Evolutionary conservation across 2,888 invertebrate genomes (phyloP), one percentile per base, ranked within the genome.

Genomic region (Drosophila atripex): DNA sequence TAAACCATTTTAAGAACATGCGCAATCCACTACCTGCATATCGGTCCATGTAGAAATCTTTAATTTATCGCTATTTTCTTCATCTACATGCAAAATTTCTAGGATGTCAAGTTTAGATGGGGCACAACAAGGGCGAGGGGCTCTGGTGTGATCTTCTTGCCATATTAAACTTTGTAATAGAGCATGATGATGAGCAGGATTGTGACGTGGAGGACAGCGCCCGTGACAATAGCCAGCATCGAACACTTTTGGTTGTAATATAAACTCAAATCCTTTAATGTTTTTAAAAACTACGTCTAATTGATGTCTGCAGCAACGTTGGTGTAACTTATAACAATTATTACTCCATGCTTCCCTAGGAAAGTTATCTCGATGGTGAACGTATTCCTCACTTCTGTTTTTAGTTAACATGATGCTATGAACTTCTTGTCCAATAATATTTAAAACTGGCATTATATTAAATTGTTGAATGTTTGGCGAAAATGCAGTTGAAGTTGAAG

Each of bases 221-320:
- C 95, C 95, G 69, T 93, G 93, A 88, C 95, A 95, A 83, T 93
- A 95, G 12, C 95, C 95, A 0, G 95, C 95, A 87, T 95, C 95
- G 87, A 95, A 95, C 14, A 91, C 92, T 88, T 93, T 94, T n/a
- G 95, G 95, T 73, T 94, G 94, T 49, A 95, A 92, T 51, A 95
- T 94, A 77, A 94, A 94, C 72, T 94, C 93, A 86, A 94, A 93
- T 21, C 93, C 94, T 71, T 93, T 93, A 28, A 95, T 92, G 59
- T 95, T 94, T 75, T 93, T 93, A 86, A 95, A 95, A 45, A 93
- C 92, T 1, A 95, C 95, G 50, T 93, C 93, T 93, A 95, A 93
- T 52, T 93, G 92, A 86, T 95, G 94, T 12, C 95, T 92, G 82
- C 95, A 95, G 83, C 95, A 95, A 53, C 92, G 91, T 77, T 93